phyloP scores from a whole-genome alignment of 2,113 vertebrate species.

The Ctenomys sociabilis region DNA sequence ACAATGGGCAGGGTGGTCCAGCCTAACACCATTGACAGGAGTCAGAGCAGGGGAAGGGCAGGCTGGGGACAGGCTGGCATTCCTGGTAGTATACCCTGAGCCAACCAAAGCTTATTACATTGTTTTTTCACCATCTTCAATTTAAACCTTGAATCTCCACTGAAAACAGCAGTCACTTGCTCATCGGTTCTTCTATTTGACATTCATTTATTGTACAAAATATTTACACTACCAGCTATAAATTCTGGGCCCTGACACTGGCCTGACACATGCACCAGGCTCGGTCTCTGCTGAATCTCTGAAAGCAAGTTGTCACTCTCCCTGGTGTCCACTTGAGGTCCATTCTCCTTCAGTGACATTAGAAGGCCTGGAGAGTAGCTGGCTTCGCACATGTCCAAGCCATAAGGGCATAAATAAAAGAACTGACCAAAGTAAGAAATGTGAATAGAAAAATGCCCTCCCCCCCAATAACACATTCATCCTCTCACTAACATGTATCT shows the following conservation, averaged over 20 bases:
- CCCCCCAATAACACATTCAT: constrained; percentile 29
- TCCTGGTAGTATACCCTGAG: neutral
- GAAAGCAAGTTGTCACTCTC: constrained; percentile 72
- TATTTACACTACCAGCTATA: constrained; percentile 87
- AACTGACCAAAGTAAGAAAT: constrained; percentile 77
- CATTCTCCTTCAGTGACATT: constrained; percentile 50
- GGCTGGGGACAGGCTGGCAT: neutral
- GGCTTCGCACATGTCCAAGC: constrained; percentile 66
- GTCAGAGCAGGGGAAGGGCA: neutral
- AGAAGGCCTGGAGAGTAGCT: constrained; percentile 55
- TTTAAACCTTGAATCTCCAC: neutral
- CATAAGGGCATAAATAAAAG: constrained; percentile 79
- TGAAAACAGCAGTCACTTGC: constrained; percentile 50
- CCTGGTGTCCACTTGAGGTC: constrained; percentile 55
- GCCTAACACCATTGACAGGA: neutral
- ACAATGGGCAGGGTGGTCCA: neutral
- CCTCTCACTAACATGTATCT: constrained; percentile 57
- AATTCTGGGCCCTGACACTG: constrained; percentile 74
- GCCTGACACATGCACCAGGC: constrained; percentile 69
- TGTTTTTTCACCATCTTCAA: constrained; percentile 27
- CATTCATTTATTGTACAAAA: constrained; percentile 89
- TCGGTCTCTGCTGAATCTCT: constrained; percentile 78
- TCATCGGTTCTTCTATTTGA: constrained; percentile 50
- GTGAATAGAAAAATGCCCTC: constrained; percentile 50
- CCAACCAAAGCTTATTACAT: neutral